Base-by-base conservation (phyloP, 2,888 invertebrate genomes). In the Leptogaster cylindrica region DNA sequence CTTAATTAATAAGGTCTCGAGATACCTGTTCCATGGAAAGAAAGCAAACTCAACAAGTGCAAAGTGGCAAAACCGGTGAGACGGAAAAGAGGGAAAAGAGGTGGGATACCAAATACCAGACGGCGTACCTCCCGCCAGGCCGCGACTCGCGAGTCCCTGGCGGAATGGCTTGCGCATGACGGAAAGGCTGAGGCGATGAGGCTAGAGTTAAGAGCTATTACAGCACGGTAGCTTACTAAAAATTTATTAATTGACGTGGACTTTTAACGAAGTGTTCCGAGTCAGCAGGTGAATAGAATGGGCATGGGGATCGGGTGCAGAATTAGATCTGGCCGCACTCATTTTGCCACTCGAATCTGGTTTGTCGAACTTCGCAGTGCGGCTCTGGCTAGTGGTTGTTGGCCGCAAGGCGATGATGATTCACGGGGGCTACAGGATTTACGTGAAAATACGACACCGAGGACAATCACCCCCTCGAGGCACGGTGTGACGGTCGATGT, bases 31-130 rank as follows among this genome's bases (percentile, higher is more conserved):
- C 28, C 27, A 27, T 18, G 6, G n/a, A 31, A 61, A 61, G 61
- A 61, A 61, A 61, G 44, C 61, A 61, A 44, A n/a, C 44, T 25
- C 16, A 61, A 61, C 61, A 61, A 61, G 61, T 61, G 61, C 61
- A 61, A 61, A 44, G 61, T 44, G 18, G 44, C 61, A 61, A 33
- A 61, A 61, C 61, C 61, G 61, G 61, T 61, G 44, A 28, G 20
- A n/a, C 16, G n/a, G 6, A 55, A 55, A 55, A 55, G 20, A 33
- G 41, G 44, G 36, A 25, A 28, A 25, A 25, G 36, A 25, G 44
- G 27, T 16, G 14, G 27, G 44, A 33, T n/a, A 36, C 23, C 36
- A 23, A 16, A 12, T 36, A 55, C 55, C 18, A 39, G 55, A 55
- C 55, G 36, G 39, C 39, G 55, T 55, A 39, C 55, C 36, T 16